Evolutionary conservation across 1,140 invertebrate genomes (phyloP).

Genomic region (Trachymyrmex cornetzi): DNA sequence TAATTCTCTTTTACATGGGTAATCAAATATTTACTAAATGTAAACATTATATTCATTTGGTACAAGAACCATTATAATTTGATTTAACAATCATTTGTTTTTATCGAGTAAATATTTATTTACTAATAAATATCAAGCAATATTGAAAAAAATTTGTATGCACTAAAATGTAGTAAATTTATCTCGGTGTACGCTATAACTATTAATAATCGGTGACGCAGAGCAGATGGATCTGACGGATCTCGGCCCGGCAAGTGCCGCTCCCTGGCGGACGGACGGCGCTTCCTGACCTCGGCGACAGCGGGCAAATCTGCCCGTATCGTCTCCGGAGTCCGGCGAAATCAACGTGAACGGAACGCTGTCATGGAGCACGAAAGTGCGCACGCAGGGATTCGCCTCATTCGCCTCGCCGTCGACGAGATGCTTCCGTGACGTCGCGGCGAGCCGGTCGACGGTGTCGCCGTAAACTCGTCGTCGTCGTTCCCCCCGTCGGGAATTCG

Average conservation of each 20-base stretch:
- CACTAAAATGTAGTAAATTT: too few species aligned
- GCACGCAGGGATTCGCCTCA: not conserved
- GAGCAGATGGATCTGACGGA: not conserved
- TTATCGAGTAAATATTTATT: too few species aligned
- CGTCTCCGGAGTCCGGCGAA: conserved; percentile 24
- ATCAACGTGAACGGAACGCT: not conserved
- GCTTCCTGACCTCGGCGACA: conserved; percentile 43
- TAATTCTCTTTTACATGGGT: too few species aligned
- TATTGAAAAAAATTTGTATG: too few species aligned
- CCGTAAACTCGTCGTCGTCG: not conserved
- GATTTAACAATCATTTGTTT: too few species aligned
- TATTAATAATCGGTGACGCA: not conserved
- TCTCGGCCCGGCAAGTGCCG: conserved; percentile 22
- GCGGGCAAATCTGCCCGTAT: conserved; percentile 19
- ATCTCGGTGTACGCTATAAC: not conserved
- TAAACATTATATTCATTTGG: not conserved
- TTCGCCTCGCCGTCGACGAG: not conserved
- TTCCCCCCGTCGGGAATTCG: not conserved
- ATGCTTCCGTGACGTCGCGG: conserved; percentile 29
- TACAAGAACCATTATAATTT: not conserved
- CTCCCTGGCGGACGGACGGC: conserved; percentile 27
- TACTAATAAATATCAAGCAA: too few species aligned
- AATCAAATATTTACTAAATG: too few species aligned
- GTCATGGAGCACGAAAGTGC: not conserved
- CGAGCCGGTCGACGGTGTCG: not conserved